Percentiles rank a stretch among this genome's conserved stretches.
Evolutionary conservation across 1,140 invertebrate species (phyloP).

Genomic region (Phortica variegata): DNA sequence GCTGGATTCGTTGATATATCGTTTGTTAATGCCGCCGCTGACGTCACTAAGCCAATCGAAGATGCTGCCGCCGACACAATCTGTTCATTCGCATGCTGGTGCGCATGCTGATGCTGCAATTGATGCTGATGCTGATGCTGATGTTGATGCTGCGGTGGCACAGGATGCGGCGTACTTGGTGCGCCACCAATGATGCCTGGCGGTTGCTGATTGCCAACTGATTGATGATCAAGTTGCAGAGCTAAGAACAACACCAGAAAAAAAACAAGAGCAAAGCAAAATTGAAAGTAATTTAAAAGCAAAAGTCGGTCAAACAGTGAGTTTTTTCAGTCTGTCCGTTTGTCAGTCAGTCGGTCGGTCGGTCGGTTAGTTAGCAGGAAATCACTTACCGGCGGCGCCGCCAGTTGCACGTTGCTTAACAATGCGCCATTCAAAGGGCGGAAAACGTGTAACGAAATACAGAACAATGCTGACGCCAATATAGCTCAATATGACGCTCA

Average conservation of each 20-base stretch:
- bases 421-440: slow-evolving; percentile 90
- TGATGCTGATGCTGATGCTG: slow-evolving; percentile 16
- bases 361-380: no score
- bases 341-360: slow-evolving; percentile 11
- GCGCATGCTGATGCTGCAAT: no score
- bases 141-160: slow-evolving; percentile 6
- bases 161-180: slow-evolving; percentile 15
- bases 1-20: slow-evolving; percentile 41
- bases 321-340: no score
- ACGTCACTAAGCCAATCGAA: no score
- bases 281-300: neutral
- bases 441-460: slow-evolving; percentile 93
- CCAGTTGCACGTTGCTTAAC: slow-evolving; percentile 54
- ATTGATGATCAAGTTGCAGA: slow-evolving; percentile 14
- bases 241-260: slow-evolving; percentile 3
- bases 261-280: slow-evolving; percentile 6
- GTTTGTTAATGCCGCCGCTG: slow-evolving; percentile 25
- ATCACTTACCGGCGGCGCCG: no score
- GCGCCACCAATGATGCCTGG: slow-evolving; percentile 43
- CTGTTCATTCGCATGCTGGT: no score
- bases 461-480: slow-evolving; percentile 94
- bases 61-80: slow-evolving; percentile 15
- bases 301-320: no score
- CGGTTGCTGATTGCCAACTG: slow-evolving; percentile 32
- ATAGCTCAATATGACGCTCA: slow-evolving; percentile 94